Evolutionary conservation across 2,888 invertebrate genomes (phyloP), one percentile per base, ranked within the genome.

Genomic region (Nomada fabriciana): DNA sequence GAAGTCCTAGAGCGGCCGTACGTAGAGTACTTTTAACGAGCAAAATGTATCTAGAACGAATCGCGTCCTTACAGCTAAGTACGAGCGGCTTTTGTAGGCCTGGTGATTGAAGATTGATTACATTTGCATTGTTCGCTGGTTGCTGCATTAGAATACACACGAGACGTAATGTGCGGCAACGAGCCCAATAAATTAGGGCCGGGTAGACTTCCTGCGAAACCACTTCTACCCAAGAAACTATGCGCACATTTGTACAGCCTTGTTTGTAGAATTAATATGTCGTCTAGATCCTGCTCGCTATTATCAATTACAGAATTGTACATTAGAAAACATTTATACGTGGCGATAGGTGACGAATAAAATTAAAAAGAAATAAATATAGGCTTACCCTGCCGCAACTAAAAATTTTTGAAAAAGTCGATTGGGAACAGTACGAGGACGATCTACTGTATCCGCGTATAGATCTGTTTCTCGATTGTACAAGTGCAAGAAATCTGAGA

Each of bases 401-500:
- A 96, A 92, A 91, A 96, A 96, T 85, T 96, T 95, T 83, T 94
- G 94, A 89, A 96, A 96, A 76, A 96, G 90, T 83, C 95, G 94
- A 83, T 94, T 94, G 3, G 95, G 95, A 76, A 95, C 94, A 73
- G 94, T 93, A 92, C 94, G 96, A 68, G 96, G 95, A 82, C 95
- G 95, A 89, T 97, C 97, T 80, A 96, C 96, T 72, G 96, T 95
- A 93, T 97, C 97, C 3, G 96, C 95, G 91, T 96, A 97, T 42
- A 97, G 94, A 89, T 98, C 97, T 0, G 98, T 98, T 94, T 98
- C 98, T 73, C 96, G 95, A 92, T 97, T 97, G 94, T 98, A 98
- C 90, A 97, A 95, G 94, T 97, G 97, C 69, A 98, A 95, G 94
- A 97, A 98, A 93, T 98, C 98, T 91, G 97, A 97, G 69, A 97